phyloP scores from a whole-genome alignment of 2,113 vertebrate species.

The Mirounga angustirostris region DNA sequence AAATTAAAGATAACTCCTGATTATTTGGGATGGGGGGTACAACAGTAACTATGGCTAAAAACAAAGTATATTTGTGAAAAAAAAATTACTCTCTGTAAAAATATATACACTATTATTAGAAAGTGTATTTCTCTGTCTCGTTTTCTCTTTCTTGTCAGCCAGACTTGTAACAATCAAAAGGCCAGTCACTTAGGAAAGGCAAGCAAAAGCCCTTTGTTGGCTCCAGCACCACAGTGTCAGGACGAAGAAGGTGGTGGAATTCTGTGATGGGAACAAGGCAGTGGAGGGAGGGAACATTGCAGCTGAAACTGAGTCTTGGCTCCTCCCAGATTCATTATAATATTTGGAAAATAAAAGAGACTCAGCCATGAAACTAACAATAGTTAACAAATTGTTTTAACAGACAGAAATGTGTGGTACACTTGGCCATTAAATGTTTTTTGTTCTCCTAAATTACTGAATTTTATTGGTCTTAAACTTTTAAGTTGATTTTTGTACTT shows the following conservation, averaged over 20 bases:
- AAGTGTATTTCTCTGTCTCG: neutral
- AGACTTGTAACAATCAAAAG: neutral
- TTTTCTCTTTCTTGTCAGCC: neutral
- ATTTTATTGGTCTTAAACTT: neutral
- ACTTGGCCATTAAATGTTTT: neutral
- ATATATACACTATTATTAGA: neutral
- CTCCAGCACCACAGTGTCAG: neutral
- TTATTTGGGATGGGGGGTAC: neutral
- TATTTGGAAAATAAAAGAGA: neutral
- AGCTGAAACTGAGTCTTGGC: neutral
- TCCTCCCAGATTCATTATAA: neutral
- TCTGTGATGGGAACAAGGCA: neutral
- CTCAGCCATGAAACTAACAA: neutral
- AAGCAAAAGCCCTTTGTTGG: neutral
- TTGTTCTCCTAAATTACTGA: neutral
- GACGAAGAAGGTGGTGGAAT: neutral
- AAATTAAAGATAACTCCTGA: neutral
- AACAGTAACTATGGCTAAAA: neutral
- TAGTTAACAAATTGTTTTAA: conserved; percentile 31
- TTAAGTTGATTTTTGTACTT: neutral
- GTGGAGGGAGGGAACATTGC: neutral
- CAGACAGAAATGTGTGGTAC: neutral
- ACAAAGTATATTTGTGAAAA: neutral
- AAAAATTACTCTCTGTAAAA: neutral
- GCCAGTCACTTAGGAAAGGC: neutral